These are phyloP conservation scores for Natator depressus DNA, from an alignment of 2,113 vertebrate species.

Conservation along the genomic window DNA sequence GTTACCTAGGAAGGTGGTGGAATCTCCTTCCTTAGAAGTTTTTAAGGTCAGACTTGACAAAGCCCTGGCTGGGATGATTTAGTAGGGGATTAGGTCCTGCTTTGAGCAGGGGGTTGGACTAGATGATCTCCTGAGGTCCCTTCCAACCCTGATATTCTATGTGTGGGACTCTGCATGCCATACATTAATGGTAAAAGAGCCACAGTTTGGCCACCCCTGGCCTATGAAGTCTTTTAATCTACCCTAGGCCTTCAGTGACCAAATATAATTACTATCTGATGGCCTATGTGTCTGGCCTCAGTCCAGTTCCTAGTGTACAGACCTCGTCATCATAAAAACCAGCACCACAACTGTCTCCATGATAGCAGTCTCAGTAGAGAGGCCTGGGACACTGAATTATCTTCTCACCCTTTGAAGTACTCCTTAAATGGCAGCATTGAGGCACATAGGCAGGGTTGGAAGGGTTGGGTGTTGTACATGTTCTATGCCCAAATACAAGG, in stretches of 20 bases:
- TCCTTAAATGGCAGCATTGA: background rate
- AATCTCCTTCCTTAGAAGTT: too few species aligned
- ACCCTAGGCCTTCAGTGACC: background rate
- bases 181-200: too few species aligned
- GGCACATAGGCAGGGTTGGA: background rate
- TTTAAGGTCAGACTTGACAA: too few species aligned
- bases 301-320: background rate
- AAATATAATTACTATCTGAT: background rate
- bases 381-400: background rate
- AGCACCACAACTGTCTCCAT: background rate
- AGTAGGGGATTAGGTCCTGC: too few species aligned
- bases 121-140: too few species aligned
- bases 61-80: too few species aligned
- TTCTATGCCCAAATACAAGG: background rate
- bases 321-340: background rate
- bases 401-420: too few species aligned
- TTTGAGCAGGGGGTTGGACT: too few species aligned
- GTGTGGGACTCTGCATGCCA: too few species aligned
- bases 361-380: accelerated
- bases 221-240: background rate
- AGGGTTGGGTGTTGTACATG: background rate
- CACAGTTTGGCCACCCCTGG: too few species aligned
- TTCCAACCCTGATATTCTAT: too few species aligned
- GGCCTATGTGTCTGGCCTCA: accelerated
- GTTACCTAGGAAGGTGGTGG: too few species aligned